Conservation (phyloP, 64 coral and sea anemone species). For the Stichodactyla helianthus region DNA sequence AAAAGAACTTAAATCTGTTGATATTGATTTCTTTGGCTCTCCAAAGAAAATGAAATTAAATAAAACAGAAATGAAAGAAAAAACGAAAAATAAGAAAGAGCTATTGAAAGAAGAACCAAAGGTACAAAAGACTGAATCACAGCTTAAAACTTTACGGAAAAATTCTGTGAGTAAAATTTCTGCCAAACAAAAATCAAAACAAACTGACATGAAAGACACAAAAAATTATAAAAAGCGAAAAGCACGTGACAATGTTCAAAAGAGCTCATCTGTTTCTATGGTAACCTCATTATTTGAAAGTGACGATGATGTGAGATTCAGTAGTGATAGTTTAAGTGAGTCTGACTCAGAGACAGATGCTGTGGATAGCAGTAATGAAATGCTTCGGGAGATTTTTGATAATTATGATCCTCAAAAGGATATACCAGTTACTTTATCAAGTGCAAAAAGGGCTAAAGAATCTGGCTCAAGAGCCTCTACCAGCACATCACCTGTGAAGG, state of each 20-base stretch:
- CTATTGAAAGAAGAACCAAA: neutral
- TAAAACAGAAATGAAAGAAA: neutral
- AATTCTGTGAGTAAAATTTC: neutral
- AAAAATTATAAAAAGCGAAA: neutral
- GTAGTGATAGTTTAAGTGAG: neutral
- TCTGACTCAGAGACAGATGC: neutral
- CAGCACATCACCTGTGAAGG: neutral
- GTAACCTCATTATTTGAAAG: neutral
- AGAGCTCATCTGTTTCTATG: constrained; percentile 11
- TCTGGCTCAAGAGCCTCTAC: neutral
- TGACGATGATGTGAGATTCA: neutral
- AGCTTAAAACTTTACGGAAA: neutral
- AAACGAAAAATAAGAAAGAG: neutral
- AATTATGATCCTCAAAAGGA: constrained; percentile 7
- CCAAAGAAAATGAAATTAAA: neutral
- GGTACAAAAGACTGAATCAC: neutral
- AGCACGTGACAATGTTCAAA: neutral
- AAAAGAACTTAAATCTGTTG: neutral
- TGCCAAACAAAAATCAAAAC: neutral
- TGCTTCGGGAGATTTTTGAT: constrained; percentile 19
- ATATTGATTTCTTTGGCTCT: constrained; percentile 3
- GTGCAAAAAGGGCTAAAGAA: constrained; percentile 11
- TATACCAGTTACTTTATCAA: neutral
- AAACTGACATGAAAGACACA: neutral
- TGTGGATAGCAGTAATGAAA: neutral